Evolutionary conservation across 2,888 invertebrate genomes (phyloP).

Genomic region (Papilio protenor): DNA sequence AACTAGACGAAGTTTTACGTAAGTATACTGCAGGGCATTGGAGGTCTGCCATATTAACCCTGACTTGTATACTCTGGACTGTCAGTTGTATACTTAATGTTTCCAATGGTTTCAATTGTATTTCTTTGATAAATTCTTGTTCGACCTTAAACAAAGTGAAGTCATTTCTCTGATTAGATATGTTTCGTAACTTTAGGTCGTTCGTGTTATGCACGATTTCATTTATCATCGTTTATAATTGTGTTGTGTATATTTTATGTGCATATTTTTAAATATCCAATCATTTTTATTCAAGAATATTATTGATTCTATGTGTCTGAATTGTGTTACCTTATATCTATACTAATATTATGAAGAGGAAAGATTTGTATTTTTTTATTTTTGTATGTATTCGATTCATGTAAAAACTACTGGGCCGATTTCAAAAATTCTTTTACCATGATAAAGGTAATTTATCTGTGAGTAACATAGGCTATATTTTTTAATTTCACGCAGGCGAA

Average conservation of each 20-base stretch:
- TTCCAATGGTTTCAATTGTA: not conserved
- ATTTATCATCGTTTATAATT: not conserved
- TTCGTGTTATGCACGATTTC: slow-evolving; percentile 6
- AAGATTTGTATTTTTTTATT: no score
- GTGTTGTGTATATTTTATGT: not conserved
- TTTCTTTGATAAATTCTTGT: slow-evolving; percentile 6
- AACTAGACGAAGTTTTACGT: no score
- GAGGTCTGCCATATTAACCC: slow-evolving; percentile 32
- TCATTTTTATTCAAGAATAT: not conserved
- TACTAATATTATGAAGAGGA: no score
- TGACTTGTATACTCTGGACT: not conserved
- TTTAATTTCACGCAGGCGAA: no score
- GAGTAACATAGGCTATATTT: no score
- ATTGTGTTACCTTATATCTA: not conserved
- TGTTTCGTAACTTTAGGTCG: slow-evolving; percentile 1
- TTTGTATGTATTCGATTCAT: no score
- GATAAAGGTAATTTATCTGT: no score
- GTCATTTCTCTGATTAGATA: slow-evolving; percentile 25
- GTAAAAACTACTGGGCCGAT: no score
- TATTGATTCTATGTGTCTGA: not conserved
- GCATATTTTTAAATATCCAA: not conserved
- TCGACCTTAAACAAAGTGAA: slow-evolving; percentile 8
- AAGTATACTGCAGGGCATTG: no score
- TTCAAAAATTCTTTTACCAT: no score
- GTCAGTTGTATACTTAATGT: not conserved